Conservation (phyloP, 2,797 vertebrate genomes). For the Tapirus indicus region DNA sequence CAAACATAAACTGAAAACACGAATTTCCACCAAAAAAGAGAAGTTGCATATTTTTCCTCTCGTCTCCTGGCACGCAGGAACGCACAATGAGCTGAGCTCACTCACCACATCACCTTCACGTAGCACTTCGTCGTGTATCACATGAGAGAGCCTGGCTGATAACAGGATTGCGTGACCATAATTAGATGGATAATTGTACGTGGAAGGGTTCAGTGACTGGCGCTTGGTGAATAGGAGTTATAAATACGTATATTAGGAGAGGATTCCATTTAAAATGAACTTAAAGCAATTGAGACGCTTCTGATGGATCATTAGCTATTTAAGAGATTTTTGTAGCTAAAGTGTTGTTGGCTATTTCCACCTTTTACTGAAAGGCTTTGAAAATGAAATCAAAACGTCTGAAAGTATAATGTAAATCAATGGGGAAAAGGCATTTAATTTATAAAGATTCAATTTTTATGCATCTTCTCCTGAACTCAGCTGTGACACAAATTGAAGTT, state of each 20-base stretch:
- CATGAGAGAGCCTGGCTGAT: neutral
- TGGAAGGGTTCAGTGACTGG: slow-evolving; percentile 29
- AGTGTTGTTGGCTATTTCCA: neutral
- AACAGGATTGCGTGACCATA: neutral
- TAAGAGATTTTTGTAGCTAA: slow-evolving; percentile 29
- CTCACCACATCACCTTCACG: fast-evolving
- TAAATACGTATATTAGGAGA: slow-evolving; percentile 52
- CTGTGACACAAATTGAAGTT: neutral
- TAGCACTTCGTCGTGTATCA: neutral
- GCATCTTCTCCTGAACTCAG: neutral
- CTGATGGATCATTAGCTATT: neutral
- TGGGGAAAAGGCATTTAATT: neutral
- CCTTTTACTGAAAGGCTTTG: slow-evolving; percentile 43
- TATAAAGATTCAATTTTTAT: neutral
- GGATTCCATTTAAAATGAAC: slow-evolving; percentile 42
- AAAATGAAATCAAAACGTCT: slow-evolving; percentile 16
- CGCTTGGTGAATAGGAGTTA: slow-evolving; percentile 35
- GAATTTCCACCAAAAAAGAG: neutral
- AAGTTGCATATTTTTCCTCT: neutral
- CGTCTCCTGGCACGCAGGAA: neutral
- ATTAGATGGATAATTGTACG: neutral
- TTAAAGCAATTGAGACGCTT: slow-evolving; percentile 56
- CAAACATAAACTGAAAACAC: neutral
- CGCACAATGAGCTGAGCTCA: no score
- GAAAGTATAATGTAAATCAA: neutral